Base-by-base conservation (phyloP, 2,113 vertebrate species). In the Asarcornis scutulata region DNA sequence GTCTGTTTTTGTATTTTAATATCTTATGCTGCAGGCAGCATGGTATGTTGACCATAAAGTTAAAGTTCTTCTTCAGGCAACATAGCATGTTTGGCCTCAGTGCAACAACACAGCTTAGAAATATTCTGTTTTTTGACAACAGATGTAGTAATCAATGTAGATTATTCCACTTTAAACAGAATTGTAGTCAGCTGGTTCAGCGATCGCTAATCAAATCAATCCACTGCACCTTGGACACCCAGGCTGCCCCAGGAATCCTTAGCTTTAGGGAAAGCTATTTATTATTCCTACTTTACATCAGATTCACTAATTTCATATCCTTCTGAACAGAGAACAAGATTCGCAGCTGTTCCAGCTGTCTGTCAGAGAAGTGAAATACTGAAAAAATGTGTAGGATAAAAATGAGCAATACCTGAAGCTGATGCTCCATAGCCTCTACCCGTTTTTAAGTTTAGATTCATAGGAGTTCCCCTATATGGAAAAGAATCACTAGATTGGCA, bases 401-500 rank as follows among this genome's bases (percentile, higher is more conserved):
- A 96, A 31, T 8, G 88, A 96, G 83, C 89, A 77, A 84, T 97
- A 96, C 97, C 97, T 97, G 97, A 96, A 89, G 96, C 96, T 60
- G 97, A 81, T 38, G 96, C 94, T 84, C 97, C 96, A 74, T 98
- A 98, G 84, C 97, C 95, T 89, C 97, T 97, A 63, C 96, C 97
- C 46, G 96, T 97, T 97, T 98, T 98, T 86, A 98, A 94, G 92
- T 97, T 98, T 66, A 98, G 96, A 93, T 98, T 98, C 97, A 98
- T 98, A 17, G 97, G 97, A 77, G 98, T 97, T 86, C 96, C 97
- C 97, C 98, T 98, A 66, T 38, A 78, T 40, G 81, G 83, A 80
- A 93, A 85, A 96, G 89, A 96, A 93, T 78, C 48, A 75, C 26
- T 52, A 6, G 1, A 1, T 93, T 91, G 90, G 76, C 81, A 94